Conservation (phyloP, 1,140 invertebrate species). For the Pseudoatta argentina region DNA sequence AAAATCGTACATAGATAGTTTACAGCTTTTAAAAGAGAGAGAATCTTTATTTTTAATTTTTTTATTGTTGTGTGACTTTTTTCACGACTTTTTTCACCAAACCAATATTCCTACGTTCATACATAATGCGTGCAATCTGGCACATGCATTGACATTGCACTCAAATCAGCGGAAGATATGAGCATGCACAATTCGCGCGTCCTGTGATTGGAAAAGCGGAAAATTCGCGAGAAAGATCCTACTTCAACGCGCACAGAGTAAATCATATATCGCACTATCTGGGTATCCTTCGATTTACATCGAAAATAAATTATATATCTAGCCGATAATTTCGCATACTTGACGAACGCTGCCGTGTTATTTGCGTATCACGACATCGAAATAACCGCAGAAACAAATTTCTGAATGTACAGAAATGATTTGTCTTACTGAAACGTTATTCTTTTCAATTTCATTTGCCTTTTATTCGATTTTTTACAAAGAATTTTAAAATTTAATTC, state of each 20-base stretch:
- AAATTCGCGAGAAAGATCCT: conserved; percentile 27
- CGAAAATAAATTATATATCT: conserved; percentile 58
- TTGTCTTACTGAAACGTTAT: background rate
- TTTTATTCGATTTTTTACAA: background rate
- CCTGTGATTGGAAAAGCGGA: background rate
- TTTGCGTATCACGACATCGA: background rate
- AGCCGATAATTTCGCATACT: conserved; percentile 70
- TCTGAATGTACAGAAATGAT: conserved; percentile 9
- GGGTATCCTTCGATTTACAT: conserved; percentile 66
- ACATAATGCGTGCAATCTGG: background rate
- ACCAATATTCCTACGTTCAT: background rate
- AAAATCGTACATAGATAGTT: too few species aligned
- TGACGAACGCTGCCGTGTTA: conserved; percentile 37
- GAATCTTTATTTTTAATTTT: too few species aligned
- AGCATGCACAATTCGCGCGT: conserved; percentile 4
- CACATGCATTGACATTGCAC: background rate
- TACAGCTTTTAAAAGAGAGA: too few species aligned
- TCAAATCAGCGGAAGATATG: conserved; percentile 18
- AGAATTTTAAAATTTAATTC: background rate
- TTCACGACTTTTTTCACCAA: too few species aligned
- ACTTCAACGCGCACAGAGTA: background rate
- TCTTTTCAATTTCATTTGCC: background rate
- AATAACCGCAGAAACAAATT: conserved; percentile 1
- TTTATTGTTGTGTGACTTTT: too few species aligned
- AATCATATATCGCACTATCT: conserved; percentile 15